phyloP scores from a whole-genome alignment of 2,113 vertebrate genomes.

The Lepidothrix coronata region DNA sequence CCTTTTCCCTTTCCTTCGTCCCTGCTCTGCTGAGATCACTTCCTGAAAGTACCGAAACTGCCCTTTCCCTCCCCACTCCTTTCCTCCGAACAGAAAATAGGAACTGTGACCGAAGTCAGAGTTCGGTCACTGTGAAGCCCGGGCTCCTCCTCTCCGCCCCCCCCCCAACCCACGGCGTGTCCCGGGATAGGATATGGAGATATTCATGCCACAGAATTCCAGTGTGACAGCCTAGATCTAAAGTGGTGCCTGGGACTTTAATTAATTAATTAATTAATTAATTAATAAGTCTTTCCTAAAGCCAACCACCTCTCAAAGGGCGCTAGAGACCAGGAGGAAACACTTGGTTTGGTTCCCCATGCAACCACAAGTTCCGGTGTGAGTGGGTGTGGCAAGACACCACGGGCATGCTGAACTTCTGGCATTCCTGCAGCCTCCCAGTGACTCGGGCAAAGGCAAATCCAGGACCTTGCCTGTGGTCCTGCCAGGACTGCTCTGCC shows the following conservation, averaged over 20 bases:
- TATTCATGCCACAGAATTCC: neutral
- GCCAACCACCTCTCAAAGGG: neutral
- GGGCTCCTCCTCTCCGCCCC: neutral
- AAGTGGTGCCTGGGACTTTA: neutral
- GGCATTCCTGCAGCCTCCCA: neutral
- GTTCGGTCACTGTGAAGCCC: too few species aligned
- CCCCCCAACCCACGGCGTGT: accelerated
- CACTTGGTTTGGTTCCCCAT: accelerated
- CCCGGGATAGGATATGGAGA: accelerated
- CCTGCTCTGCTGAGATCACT: neutral
- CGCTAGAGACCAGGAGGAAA: neutral
- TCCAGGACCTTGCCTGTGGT: accelerated
- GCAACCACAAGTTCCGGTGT: accelerated
- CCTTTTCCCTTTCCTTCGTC: too few species aligned
- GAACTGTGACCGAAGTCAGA: too few species aligned
- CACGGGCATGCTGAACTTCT: accelerated
- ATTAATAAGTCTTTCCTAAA: neutral
- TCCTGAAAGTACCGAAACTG: too few species aligned
- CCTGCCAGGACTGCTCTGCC: neutral
- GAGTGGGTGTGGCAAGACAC: accelerated
- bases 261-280: too few species aligned
- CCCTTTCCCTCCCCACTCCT: too few species aligned
- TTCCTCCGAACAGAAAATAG: neutral
- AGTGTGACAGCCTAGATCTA: neutral
- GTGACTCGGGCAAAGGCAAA: neutral